phyloP scores from a whole-genome alignment of 2,888 invertebrate species.

The Mactromeris polynyma region DNA sequence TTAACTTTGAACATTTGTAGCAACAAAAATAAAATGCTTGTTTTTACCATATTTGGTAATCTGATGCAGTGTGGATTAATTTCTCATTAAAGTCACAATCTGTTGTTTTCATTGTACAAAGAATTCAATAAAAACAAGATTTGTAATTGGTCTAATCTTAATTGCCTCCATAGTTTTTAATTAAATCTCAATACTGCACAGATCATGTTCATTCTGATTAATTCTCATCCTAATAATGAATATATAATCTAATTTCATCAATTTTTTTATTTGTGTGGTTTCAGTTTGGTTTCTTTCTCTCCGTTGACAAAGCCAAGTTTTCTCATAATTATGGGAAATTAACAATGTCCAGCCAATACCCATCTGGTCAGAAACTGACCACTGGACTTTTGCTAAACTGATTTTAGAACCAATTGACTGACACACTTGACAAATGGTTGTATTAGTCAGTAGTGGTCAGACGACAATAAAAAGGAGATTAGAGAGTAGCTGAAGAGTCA shows the following conservation, averaged over 20 bases:
- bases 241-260: constrained; percentile 5
- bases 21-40: background rate
- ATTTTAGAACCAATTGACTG: constrained; percentile 31
- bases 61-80: background rate
- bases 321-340: constrained; percentile 8
- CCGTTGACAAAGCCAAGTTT: background rate
- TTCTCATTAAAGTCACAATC: constrained; percentile 11
- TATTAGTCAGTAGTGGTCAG: constrained; percentile 33
- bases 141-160: constrained; percentile 2
- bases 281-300: background rate
- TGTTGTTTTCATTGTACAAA: constrained; percentile 8
- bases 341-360: background rate
- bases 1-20: background rate
- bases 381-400: constrained; percentile 7
- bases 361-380: constrained; percentile 41
- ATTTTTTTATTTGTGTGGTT: background rate
- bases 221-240: background rate
- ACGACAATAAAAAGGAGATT: constrained; percentile 36
- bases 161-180: background rate
- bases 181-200: background rate
- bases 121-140: background rate
- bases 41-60: background rate
- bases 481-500: constrained; percentile 45
- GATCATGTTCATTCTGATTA: background rate
- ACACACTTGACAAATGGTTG: constrained; percentile 26